Evolutionary conservation across 2,888 invertebrate genomes (phyloP).

Genomic region (Acanthacorydalis orientalis): DNA sequence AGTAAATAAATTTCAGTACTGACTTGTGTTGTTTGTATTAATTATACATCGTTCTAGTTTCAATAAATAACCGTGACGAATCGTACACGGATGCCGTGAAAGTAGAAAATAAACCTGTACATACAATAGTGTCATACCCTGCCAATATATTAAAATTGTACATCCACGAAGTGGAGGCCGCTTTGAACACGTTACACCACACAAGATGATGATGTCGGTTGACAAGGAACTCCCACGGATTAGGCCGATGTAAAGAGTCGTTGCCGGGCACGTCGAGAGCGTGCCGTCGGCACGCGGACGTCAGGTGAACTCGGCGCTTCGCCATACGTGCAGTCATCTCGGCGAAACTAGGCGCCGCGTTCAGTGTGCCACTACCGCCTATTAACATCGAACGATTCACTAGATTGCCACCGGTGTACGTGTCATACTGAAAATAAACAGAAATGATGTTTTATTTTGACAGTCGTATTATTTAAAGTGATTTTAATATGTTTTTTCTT

Average conservation of each 20-base stretch:
- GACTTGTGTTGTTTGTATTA: no score
- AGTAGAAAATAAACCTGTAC: no score
- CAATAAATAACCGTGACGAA: no score
- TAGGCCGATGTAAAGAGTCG: constrained; percentile 46
- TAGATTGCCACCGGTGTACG: no score
- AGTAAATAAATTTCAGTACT: no score
- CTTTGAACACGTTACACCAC: constrained; percentile 74
- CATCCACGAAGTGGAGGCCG: constrained; percentile 84
- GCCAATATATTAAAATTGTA: constrained; percentile 78
- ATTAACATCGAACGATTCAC: no score
- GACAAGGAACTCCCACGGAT: constrained; percentile 74
- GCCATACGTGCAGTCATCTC: constrained; percentile 43
- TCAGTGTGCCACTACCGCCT: no score
- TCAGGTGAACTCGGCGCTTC: constrained; percentile 36
- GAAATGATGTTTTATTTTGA: no score
- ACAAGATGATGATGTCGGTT: constrained; percentile 64
- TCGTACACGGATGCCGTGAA: no score
- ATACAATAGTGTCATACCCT: constrained; percentile 28
- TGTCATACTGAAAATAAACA: constrained; percentile 10
- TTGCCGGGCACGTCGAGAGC: constrained; percentile 41
- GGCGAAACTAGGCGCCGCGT: constrained; percentile 18
- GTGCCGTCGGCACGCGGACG: constrained; percentile 39
- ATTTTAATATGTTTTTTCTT: no score
- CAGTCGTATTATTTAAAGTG: no score
- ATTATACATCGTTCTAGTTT: no score